phyloP scores from a whole-genome alignment of 2,888 invertebrate species.

The Deroplatys truncata region DNA sequence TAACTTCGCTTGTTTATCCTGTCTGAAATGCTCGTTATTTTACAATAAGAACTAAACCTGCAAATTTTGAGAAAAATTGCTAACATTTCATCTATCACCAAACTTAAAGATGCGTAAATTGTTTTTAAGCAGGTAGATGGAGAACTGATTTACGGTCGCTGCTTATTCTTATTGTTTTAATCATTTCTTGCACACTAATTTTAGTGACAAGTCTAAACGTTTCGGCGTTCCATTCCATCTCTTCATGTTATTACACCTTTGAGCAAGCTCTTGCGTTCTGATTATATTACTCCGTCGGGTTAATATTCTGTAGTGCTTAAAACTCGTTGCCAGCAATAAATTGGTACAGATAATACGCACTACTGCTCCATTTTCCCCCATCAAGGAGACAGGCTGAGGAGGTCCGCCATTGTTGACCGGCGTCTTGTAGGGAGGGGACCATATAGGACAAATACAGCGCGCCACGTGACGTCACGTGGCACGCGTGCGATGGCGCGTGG shows the following conservation, averaged over 20 bases:
- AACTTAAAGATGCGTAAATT: too few species aligned
- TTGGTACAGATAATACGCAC: neutral
- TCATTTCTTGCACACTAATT: too few species aligned
- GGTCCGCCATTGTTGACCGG: neutral
- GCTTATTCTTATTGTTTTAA: too few species aligned
- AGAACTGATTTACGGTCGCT: too few species aligned
- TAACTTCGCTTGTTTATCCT: too few species aligned
- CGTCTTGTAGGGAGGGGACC: neutral
- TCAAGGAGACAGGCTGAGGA: neutral
- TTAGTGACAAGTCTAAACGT: too few species aligned
- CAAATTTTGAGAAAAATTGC: too few species aligned
- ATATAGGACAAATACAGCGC: neutral
- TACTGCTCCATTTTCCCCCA: neutral
- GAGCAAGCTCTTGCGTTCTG: too few species aligned
- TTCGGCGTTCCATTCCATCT: neutral
- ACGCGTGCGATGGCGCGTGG: neutral
- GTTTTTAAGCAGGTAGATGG: too few species aligned
- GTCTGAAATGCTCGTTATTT: too few species aligned
- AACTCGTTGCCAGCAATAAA: neutral
- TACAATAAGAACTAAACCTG: too few species aligned
- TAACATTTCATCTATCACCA: too few species aligned
- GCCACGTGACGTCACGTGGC: neutral
- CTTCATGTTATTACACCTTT: neutral
- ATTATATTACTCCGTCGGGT: neutral
- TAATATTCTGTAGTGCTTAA: neutral